Base-by-base conservation (phyloP, 2,888 invertebrate species). In the Synergus umbraculus region DNA sequence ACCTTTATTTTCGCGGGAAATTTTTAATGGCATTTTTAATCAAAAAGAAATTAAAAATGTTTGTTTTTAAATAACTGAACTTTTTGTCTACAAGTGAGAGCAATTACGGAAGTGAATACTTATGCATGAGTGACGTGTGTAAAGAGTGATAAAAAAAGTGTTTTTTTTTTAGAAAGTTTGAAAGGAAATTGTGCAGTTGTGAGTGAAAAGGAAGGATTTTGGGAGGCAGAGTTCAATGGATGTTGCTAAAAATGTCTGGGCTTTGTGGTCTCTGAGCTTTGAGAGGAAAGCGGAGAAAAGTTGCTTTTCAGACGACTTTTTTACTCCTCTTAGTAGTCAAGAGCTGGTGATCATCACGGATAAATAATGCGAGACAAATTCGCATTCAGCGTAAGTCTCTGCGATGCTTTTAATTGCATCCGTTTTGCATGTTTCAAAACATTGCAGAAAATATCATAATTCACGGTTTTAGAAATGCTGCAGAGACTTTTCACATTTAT, bases 291-390 rank as follows among this genome's bases (percentile, higher is more conserved):
- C 18, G 44, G 43, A 10, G 18, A 18, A n/a, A 67, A 67, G 44
- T 44, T 44, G 44, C 44, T 67, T 67, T 67, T 67, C 44, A 67
- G 18, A 67, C 3, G 15, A 15, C 18, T 67, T 60, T 60, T 60
- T 60, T 22, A 12, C 22, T 13, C 22, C 1, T 46, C 22, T 4
- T 46, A 18, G 13, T 4, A 12, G 60, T 29, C 22, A 12, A 60
- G 60, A 60, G 60, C 60, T 60, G 29, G n/a, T 41, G 41, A 37
- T 54, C 54, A 60, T n/a, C 13, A 69, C 49, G 37, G n/a, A 63
- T 44, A 44, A 64, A 84, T 60, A 78, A 90, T 90, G 90, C 83
- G 88, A 77, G 88, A 90, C 79, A 90, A 89, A 81, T 90, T 89
- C 78, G 80, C 87, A 54, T 89, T 88, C 65, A 79, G 81, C 78